These are phyloP conservation scores for Archivesica marissinica DNA, from an alignment of 1,140 invertebrate genomes.

Conservation along the genomic window DNA sequence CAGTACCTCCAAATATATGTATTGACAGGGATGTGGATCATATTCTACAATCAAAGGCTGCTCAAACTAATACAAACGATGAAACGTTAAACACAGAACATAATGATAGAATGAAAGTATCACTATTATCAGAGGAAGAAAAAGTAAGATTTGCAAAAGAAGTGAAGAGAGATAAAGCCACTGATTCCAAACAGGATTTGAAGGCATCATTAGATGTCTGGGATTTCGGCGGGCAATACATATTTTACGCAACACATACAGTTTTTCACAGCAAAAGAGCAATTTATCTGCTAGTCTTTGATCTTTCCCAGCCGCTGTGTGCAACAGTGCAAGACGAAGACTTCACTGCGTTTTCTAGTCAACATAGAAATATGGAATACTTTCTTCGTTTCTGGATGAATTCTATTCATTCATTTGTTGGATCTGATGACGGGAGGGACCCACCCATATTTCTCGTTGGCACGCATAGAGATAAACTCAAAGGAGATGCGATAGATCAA, in stretches of 20 bases:
- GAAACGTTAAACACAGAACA: not conserved
- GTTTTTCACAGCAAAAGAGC: slow-evolving; percentile 14
- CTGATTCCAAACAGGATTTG: not conserved
- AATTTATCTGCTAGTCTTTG: slow-evolving; percentile 13
- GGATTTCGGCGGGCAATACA: slow-evolving; percentile 16
- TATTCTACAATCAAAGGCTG: not conserved
- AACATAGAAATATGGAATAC: not conserved
- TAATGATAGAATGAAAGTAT: not conserved
- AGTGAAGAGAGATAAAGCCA: not conserved
- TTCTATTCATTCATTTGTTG: slow-evolving; percentile 24
- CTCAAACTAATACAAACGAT: not conserved
- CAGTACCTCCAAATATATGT: too few relatives aligned
- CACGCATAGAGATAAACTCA: slow-evolving; percentile 18
- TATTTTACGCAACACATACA: slow-evolving; percentile 18
- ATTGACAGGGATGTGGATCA: not conserved
- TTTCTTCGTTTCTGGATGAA: slow-evolving; percentile 15
- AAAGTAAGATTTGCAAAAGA: not conserved
- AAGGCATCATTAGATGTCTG: not conserved
- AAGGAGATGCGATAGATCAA: not conserved
- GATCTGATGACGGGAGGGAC: not conserved
- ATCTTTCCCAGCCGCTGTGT: not conserved
- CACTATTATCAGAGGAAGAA: not conserved
- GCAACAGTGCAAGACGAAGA: not conserved
- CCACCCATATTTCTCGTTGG: not conserved
- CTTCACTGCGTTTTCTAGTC: not conserved